A percentile compares a stretch with the other conserved stretches of the same genome.
Evolutionary conservation across 92 coral and sea anemone species (phyloP).

Genomic region (Phymanthus crucifer): DNA sequence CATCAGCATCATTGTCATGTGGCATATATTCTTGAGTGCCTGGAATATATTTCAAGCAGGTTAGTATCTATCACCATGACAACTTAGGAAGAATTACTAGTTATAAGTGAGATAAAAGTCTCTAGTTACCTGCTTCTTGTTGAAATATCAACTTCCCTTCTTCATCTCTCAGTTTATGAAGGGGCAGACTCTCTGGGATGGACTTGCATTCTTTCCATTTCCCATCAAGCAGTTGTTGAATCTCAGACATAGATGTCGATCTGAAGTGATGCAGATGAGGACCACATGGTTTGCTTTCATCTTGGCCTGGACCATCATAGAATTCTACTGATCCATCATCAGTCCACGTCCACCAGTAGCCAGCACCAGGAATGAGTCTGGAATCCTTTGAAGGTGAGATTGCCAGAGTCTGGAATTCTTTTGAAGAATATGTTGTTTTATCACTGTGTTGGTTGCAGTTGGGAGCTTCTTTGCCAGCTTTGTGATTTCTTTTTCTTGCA

Average conservation of each 20-base stretch:
- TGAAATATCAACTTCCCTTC: too few relatives aligned
- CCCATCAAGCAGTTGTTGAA: not conserved
- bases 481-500: slow-evolving; percentile 29
- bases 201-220: not conserved
- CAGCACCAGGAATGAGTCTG: slow-evolving; percentile 33
- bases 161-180: too few relatives aligned
- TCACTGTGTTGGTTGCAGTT: slow-evolving; percentile 4
- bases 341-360: slow-evolving; percentile 31
- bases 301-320: slow-evolving; percentile 22
- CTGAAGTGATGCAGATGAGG: slow-evolving; percentile 16
- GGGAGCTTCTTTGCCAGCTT: slow-evolving; percentile 25
- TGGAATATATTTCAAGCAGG: too few relatives aligned
- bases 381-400: slow-evolving; percentile 24
- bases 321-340: slow-evolving; percentile 40
- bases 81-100: too few relatives aligned
- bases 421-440: not conserved
- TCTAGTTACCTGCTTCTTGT: too few relatives aligned
- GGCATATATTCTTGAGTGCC: too few relatives aligned
- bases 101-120: too few relatives aligned
- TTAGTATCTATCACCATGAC: too few relatives aligned
- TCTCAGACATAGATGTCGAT: not conserved
- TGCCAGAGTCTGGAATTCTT: slow-evolving; percentile 46
- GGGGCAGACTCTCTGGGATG: too few relatives aligned
- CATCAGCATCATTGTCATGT: too few relatives aligned
- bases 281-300: slow-evolving; percentile 3